Base-by-base conservation (phyloP, 2,797 vertebrate species). In the Scolopax bukidnonensis region DNA sequence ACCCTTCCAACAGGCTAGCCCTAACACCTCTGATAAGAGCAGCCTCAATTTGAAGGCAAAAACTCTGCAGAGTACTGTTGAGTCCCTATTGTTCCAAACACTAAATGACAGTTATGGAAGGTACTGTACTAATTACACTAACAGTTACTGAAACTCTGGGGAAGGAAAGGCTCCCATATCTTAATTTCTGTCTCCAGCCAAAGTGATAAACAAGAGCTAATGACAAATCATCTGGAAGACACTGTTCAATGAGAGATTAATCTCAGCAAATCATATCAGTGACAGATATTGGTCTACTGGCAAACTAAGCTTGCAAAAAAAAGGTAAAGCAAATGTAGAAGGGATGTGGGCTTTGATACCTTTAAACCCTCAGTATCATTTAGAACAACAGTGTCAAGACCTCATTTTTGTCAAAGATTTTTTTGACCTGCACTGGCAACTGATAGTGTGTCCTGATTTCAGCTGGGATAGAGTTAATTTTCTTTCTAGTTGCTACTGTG, bases 61-160 rank as follows among this genome's bases (percentile, higher is more conserved):
- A 43, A 43, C 56, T 40, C 64, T 54, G 38, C 43, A 98, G 99
- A 97, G 99, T 98, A 93, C 98, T 99, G 96, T 96, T 99, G 99
- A 99, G 96, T 99, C 98, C 18, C 98, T 98, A 54, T 97, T 99
- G 82, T 98, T 99, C 91, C 98, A 98, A 98, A 99, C 98, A 77
- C 98, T 99, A 95, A 99, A 99, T 91, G 98, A 99, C 97, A 97
- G 96, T n/a, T 96, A 97, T 99, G 98, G 99, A 99, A 98, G 99
- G 98, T 99, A 97, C 21, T 76, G 86, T 92, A 95, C 76, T 56
- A 53, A 97, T 94, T 91, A 84, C 87, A 83, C 51, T 91, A 80
- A 70, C 50, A 50, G 57, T 71, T 82, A 69, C 76, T 59, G 61
- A 83, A 92, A 90, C 82, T 76, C 71, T 38, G 23, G 8, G 45